These are phyloP conservation scores for Tangara arthus DNA, from an alignment of 2,797 vertebrate genomes.

Conservation along the genomic window DNA sequence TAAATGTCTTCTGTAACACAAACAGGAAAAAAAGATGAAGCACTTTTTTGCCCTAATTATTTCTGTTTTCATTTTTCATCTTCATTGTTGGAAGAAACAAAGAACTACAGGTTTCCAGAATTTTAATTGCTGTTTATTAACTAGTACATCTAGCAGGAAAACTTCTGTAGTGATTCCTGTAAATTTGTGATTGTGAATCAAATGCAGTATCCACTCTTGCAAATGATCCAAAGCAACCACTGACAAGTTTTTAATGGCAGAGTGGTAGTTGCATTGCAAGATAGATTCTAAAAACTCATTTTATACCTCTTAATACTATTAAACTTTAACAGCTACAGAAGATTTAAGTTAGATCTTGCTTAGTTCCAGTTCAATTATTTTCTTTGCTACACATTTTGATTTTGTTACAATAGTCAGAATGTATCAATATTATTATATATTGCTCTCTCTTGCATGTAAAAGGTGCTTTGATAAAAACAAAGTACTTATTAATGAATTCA, in stretches of 20 bases:
- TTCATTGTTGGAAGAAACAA: not conserved
- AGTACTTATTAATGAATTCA: not conserved
- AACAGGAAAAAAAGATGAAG: not conserved
- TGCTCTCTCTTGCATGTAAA: not conserved
- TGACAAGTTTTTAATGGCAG: not conserved
- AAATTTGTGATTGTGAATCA: not conserved
- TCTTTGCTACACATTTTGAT: not conserved
- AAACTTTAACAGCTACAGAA: not conserved
- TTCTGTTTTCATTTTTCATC: not conserved
- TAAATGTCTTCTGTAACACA: not conserved
- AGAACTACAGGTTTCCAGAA: not conserved
- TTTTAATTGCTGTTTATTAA: conserved; percentile 38
- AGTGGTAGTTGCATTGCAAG: not conserved
- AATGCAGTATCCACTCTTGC: not conserved
- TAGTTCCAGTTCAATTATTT: conserved; percentile 4
- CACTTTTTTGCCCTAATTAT: not conserved
- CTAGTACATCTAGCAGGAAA: not conserved
- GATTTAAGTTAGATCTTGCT: conserved; percentile 3
- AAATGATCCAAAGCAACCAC: not conserved
- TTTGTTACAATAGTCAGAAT: not conserved
- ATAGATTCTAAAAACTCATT: not conserved
- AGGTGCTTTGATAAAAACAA: not conserved
- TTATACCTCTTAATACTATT: not conserved
- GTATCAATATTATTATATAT: not conserved
- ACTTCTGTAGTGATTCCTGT: not conserved